Evolutionary conservation across 2,888 invertebrate species (phyloP).

Genomic region (Nemapogon koenigi): DNA sequence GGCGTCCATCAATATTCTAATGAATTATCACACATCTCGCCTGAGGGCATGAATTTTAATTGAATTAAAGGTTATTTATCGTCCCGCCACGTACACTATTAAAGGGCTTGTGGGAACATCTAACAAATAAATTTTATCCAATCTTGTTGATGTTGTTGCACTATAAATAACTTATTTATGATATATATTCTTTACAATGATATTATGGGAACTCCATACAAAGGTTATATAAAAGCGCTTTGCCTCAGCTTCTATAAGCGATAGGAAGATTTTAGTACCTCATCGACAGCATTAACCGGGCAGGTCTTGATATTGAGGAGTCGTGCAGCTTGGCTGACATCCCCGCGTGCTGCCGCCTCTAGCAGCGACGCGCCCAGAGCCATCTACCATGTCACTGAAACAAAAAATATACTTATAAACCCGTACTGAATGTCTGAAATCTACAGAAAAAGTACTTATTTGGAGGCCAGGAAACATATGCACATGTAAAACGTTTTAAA

Average conservation of each 20-base stretch:
- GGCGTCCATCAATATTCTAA: no score
- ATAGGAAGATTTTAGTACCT: slow-evolving; percentile 54
- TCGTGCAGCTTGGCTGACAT: slow-evolving; percentile 76
- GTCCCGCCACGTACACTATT: no score
- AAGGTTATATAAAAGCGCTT: slow-evolving; percentile 1
- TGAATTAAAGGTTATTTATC: slow-evolving; percentile 14
- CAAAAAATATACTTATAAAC: no score
- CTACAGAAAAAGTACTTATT: no score
- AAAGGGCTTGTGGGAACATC: no score
- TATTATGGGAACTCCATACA: slow-evolving; percentile 5
- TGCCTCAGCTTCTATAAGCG: not conserved
- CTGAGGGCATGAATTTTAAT: slow-evolving; percentile 14
- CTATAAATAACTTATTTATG: not conserved
- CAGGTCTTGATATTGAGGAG: slow-evolving; percentile 73
- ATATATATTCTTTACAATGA: not conserved
- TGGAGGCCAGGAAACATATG: no score
- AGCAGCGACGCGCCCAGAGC: slow-evolving; percentile 74
- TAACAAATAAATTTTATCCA: no score
- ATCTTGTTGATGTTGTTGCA: no score
- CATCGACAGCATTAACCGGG: slow-evolving; percentile 76
- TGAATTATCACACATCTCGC: no score
- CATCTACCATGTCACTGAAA: slow-evolving; percentile 60
- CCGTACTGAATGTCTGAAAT: no score
- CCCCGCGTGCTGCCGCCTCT: slow-evolving; percentile 84
- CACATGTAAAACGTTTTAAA: no score